Evolutionary conservation across 2,797 vertebrate species (phyloP), one percentile per base, ranked within the genome.

Genomic region (Halcyon smyrnensis): DNA sequence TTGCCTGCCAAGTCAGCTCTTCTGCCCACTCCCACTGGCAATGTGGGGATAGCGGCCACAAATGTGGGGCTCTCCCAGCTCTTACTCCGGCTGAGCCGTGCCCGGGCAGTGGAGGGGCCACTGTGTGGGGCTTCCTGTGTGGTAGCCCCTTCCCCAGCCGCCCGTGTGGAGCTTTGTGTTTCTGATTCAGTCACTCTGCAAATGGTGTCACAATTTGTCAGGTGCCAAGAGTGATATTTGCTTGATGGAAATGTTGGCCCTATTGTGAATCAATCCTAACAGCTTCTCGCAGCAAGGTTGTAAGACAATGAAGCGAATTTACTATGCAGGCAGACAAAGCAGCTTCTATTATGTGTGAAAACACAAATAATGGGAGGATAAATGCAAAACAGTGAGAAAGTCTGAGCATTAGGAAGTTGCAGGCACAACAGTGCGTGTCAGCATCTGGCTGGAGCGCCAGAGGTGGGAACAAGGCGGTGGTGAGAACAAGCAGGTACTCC

Each of bases 261-360:
- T 62, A 70, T 93, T 37, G 71, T 97, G 97, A 98, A 95, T 98
- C 97, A 97, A 95, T 80, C 32, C 39, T 53, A 83, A 68, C 81
- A 95, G 92, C 92, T 95, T 95, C 94, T 91, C 27, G 6, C 89
- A 93, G 93, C 63, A 54, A 97, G 97, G 91, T 70, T 97, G 97
- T 95, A 92, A 98, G 96, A 98, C 97, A 98, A 95, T 97, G 97
- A 96, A 75, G 75, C 15, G 14, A 97, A 96, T 97, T 98, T 97
- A 90, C 94, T 86, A 77, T 41, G 62, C 89, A 79, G 77, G 59
- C 95, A 97, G 95, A 95, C 96, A 97, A 96, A 97, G 97, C 59
- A 14, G 89, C 85, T 91, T 70, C 92, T 97, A 95, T 97, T 95
- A 90, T 94, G 95, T 88, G 95, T 87, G 84, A 87, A 97, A 97